Base-by-base conservation (phyloP, 2,797 vertebrate species). In the Phrynocephalus forsythii region DNA sequence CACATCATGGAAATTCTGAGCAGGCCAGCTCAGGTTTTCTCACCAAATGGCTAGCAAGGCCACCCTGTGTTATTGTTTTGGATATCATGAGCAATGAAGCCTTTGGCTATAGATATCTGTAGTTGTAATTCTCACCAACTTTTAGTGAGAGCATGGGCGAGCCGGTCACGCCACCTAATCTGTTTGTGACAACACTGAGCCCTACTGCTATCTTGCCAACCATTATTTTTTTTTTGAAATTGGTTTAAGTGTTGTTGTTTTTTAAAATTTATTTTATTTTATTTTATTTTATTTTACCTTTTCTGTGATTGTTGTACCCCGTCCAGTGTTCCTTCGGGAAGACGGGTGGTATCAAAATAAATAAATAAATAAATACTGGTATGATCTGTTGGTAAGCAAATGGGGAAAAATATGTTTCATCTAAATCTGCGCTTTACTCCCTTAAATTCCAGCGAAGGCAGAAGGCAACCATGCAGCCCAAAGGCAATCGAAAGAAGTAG, bases 401-500 rank as follows among this genome's bases (percentile, higher is more conserved):
- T 83, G 77, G 91, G 93, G 94, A 89, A 77, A 94, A 92, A 90
- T 84, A 83, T 85, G 92, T 81, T 93, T 85, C 87, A 88, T 91
- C 92, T 94, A 92, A 95, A 95, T 93, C 93, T 93, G 92, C 94
- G 5, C 93, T 90, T 69, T 91, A 92, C 86, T 94, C 63, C 92
- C 3, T 44, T 44, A 44, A 44, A 44, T 44, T 44, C 38, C 38
- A 44, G 38, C 38, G 38, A 44, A 44, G 38, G 38, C 38, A 44
- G 38, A 44, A 44, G 38, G 38, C 38, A 44, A 5, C 38, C 38
- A 44, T 44, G 38, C 38, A 44, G 38, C 38, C 38, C 38, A 44
- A 44, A 44, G 38, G 38, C 38, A 44, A 44, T 44, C 5, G 38
- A 44, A 44, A 44, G 38, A 44, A 44, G 38, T 44, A 44, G 3